These are phyloP conservation scores for Byasa hedistus DNA, from an alignment of 2,888 invertebrate species.

Conservation along the genomic window DNA sequence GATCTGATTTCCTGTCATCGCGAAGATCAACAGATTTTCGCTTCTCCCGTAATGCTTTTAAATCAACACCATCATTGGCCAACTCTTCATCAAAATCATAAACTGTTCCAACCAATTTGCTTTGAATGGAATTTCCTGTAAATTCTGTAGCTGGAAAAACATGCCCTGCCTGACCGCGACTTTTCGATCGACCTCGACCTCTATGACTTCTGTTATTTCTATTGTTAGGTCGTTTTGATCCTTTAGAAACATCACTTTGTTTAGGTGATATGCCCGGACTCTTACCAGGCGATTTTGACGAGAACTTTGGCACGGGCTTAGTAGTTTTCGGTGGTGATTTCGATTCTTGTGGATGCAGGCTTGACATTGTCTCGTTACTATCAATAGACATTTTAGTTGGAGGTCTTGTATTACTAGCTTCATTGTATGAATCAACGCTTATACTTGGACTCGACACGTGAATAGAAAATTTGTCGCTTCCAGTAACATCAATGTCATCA, in stretches of 20 bases:
- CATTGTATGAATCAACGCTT: constrained; percentile 63
- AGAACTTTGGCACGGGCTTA: constrained; percentile 82
- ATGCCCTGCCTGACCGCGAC: constrained; percentile 56
- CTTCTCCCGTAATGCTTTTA: constrained; percentile 88
- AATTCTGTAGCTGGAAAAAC: constrained; percentile 66
- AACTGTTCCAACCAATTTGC: constrained; percentile 91
- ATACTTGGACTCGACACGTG: constrained; percentile 64
- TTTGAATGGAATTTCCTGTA: constrained; percentile 85
- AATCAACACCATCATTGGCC: constrained; percentile 85
- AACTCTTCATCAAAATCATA: constrained; percentile 94
- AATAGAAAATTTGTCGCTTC: constrained; percentile 64
- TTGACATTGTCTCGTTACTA: constrained; percentile 58
- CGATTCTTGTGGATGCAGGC: constrained; percentile 53
- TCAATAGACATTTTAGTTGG: constrained; percentile 63
- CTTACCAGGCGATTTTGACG: constrained; percentile 84
- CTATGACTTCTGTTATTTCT: constrained; percentile 70
- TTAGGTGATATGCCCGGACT: constrained; percentile 85
- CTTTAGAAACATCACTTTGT: constrained; percentile 73
- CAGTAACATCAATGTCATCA: constrained; percentile 65
- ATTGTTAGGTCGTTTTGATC: constrained; percentile 59
- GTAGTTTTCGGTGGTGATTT: constrained; percentile 68
- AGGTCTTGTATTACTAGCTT: constrained; percentile 50
- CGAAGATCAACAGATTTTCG: constrained; percentile 87
- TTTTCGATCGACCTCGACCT: constrained; percentile 75
- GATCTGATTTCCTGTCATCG: constrained; percentile 79